Evolutionary conservation across 2,888 invertebrate genomes (phyloP).

Genomic region (Hirtodrosophila trivittata): DNA sequence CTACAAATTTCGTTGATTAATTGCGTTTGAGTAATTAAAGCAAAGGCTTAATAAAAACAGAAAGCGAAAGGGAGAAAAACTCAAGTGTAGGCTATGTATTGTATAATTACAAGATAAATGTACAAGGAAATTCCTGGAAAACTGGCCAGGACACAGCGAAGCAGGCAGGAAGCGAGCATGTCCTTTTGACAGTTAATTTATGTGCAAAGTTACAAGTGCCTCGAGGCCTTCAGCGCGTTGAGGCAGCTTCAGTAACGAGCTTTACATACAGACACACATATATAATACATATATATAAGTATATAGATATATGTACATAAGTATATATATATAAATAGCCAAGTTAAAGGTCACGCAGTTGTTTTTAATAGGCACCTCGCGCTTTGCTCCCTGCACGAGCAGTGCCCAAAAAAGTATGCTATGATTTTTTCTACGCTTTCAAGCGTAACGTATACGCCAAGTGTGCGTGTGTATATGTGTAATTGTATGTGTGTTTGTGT

Average conservation of each 20-base stretch:
- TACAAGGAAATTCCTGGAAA: constrained; percentile 56
- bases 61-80: constrained; percentile 14
- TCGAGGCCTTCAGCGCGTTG: constrained; percentile 67
- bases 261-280: constrained; percentile 46
- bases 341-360: constrained; percentile 53
- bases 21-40: constrained; percentile 69
- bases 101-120: constrained; percentile 73
- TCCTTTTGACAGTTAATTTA: constrained; percentile 77
- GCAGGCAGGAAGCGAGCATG: constrained; percentile 27
- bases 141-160: constrained; percentile 10
- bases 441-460: constrained; percentile 56
- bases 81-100: constrained; percentile 41
- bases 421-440: constrained; percentile 22
- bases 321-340: constrained; percentile 29
- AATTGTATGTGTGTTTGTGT: constrained; percentile 16
- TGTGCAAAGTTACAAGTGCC: constrained; percentile 78
- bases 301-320: constrained; percentile 13
- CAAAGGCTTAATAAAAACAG: constrained; percentile 23
- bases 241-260: constrained; percentile 50
- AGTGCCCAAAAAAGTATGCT: constrained; percentile 32
- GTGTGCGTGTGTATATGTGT: constrained; percentile 23
- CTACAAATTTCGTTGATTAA: constrained; percentile 61
- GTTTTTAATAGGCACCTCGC: constrained; percentile 47
- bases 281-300: constrained; percentile 2
- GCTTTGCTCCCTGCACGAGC: neutral